These are phyloP conservation scores for Embidobia sp. DNA, from an alignment of 2,888 invertebrate genomes.

Conservation along the genomic window DNA sequence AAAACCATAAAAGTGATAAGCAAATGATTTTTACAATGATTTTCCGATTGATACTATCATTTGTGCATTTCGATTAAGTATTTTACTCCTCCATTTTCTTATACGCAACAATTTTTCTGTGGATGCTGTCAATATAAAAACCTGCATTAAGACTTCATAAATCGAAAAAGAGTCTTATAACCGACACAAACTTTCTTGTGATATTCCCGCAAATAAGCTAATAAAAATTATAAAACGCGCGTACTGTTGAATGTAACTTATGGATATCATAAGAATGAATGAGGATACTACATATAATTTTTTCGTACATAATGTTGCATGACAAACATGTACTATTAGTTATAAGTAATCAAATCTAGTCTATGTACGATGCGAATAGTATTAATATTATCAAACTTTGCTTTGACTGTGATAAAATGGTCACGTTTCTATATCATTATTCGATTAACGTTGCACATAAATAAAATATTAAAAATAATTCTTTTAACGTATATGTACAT, in stretches of 20 bases:
- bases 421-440: constrained; percentile 67
- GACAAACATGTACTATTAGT: constrained; percentile 74
- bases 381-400: constrained; percentile 71
- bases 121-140: too few species aligned
- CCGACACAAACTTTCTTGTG: too few species aligned
- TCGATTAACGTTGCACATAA: constrained; percentile 55
- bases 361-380: constrained; percentile 79
- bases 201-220: too few species aligned
- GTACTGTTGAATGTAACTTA: too few species aligned
- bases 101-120: too few species aligned
- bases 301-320: too few species aligned
- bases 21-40: neutral
- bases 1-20: too few species aligned
- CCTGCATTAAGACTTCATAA: too few species aligned
- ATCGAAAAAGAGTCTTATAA: too few species aligned
- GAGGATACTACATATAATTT: too few species aligned
- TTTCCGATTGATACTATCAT: constrained; percentile 47
- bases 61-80: constrained; percentile 61
- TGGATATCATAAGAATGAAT: too few species aligned
- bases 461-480: constrained; percentile 24
- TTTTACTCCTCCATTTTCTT: constrained; percentile 70
- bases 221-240: too few species aligned
- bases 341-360: constrained; percentile 81
- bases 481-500: constrained; percentile 20
- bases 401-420: constrained; percentile 77